Evolutionary conservation across 1,140 invertebrate genomes (phyloP).

Genomic region (Diorhabda carinulata): DNA sequence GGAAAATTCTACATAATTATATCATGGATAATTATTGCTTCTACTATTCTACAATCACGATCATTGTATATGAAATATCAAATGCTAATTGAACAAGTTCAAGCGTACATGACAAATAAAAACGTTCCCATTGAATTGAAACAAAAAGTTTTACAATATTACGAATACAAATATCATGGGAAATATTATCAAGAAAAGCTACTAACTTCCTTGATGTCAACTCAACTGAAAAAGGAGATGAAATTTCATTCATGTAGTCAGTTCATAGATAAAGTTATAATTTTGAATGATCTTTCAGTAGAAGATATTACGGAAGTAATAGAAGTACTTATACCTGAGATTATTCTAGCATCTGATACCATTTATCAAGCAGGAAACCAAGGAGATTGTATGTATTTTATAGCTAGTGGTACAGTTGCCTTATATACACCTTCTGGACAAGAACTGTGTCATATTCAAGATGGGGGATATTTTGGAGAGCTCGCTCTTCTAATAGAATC

Average conservation of each 20-base stretch:
- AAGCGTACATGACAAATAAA: conserved; percentile 36
- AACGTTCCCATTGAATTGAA: conserved; percentile 29
- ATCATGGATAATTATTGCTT: conserved; percentile 20
- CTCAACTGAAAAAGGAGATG: conserved; percentile 36
- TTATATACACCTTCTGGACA: conserved; percentile 57
- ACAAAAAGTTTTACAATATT: conserved; percentile 30
- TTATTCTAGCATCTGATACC: conserved; percentile 37
- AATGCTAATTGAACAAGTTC: conserved; percentile 34
- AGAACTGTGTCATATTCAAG: conserved; percentile 47
- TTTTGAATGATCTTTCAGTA: conserved; percentile 31
- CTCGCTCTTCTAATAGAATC: conserved; percentile 51
- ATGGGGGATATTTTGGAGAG: conserved; percentile 41
- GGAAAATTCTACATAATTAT: background rate
- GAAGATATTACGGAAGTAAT: conserved; percentile 32
- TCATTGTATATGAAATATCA: conserved; percentile 29
- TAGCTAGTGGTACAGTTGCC: conserved; percentile 55
- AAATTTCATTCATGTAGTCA: conserved; percentile 35
- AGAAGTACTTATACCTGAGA: conserved; percentile 31
- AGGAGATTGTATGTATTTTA: conserved; percentile 60
- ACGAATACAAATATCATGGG: conserved; percentile 33
- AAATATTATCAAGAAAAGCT: conserved; percentile 32
- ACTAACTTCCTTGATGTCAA: conserved; percentile 25
- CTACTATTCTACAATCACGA: conserved; percentile 18
- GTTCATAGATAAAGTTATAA: conserved; percentile 34
- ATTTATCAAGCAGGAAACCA: conserved; percentile 54